Conservation (phyloP, 2,113 vertebrate species). For the Terrapene triunguis region DNA sequence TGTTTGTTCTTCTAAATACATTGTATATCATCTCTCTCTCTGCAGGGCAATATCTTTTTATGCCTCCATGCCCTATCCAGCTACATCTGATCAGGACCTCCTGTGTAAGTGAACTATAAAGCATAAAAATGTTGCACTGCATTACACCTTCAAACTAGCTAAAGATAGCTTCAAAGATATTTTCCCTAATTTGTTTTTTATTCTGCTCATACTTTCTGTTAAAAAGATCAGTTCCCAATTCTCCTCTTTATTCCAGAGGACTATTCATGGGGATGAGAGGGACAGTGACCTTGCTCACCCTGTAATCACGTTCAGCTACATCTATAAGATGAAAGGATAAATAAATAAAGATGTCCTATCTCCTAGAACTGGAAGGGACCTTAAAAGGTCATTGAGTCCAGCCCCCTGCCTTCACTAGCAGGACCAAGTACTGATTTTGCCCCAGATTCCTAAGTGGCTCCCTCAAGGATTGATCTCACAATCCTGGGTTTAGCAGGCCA, state of each 20-base stretch:
- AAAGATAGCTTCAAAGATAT: fast-evolving
- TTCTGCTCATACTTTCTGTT: background rate
- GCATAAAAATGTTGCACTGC: conserved; percentile 1
- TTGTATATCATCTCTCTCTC: conserved; percentile 3
- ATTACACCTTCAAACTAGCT: background rate
- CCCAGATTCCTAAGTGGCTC: too few species aligned
- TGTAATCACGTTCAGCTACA: background rate
- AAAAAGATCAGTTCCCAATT: background rate
- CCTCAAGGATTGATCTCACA: too few species aligned
- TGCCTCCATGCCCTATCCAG: conserved; percentile 11
- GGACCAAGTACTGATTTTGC: too few species aligned
- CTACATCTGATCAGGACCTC: conserved; percentile 19
- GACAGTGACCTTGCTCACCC: background rate
- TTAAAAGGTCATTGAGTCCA: too few species aligned
- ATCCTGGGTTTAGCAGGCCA: too few species aligned
- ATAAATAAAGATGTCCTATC: too few species aligned
- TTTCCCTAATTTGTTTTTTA: background rate
- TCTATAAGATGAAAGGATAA: background rate
- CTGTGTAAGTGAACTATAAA: conserved; percentile 23
- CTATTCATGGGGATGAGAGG: background rate
- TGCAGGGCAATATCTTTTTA: conserved; percentile 17
- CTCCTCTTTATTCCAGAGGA: background rate
- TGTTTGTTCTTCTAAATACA: conserved; percentile 34
- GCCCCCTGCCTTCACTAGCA: too few species aligned
- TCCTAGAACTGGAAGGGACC: too few species aligned